Conservation (phyloP, 2,888 invertebrate genomes). For the Lagria hirta region DNA sequence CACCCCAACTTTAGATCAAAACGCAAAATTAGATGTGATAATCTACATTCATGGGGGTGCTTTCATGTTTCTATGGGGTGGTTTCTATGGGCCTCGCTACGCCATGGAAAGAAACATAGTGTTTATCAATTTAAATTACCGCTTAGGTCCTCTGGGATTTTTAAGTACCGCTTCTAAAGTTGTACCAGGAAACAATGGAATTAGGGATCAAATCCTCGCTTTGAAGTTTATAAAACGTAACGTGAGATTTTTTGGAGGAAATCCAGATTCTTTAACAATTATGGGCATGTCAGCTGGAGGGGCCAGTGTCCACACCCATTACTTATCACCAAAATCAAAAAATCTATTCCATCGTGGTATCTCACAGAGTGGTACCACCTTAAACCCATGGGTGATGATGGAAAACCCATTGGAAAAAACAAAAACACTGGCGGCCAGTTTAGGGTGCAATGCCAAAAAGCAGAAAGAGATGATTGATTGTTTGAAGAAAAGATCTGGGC, state of each 20-base stretch:
- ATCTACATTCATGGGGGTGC: slow-evolving; percentile 67
- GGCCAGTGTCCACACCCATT: slow-evolving; percentile 71
- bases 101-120: slow-evolving; percentile 65
- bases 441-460: slow-evolving; percentile 64
- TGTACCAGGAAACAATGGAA: slow-evolving; percentile 68
- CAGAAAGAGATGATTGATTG: slow-evolving; percentile 60
- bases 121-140: slow-evolving; percentile 67
- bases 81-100: slow-evolving; percentile 57
- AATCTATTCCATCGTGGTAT: slow-evolving; percentile 65
- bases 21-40: slow-evolving; percentile 56
- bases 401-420: slow-evolving; percentile 64
- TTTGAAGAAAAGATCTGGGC: slow-evolving; percentile 62
- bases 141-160: slow-evolving; percentile 68
- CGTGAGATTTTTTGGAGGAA: slow-evolving; percentile 68
- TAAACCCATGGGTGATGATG: slow-evolving; percentile 61
- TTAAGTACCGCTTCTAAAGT: slow-evolving; percentile 68
- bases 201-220: slow-evolving; percentile 72
- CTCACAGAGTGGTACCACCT: slow-evolving; percentile 70
- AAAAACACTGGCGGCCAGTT: slow-evolving; percentile 58
- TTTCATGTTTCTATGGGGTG: slow-evolving; percentile 68
- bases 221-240: slow-evolving; percentile 68
- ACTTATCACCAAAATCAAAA: slow-evolving; percentile 62
- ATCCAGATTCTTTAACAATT: slow-evolving; percentile 66
- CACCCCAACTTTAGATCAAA: slow-evolving; percentile 52
- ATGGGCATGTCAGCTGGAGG: slow-evolving; percentile 71